Conservation (phyloP, 2,113 vertebrate species). For the Sprattus sprattus region DNA sequence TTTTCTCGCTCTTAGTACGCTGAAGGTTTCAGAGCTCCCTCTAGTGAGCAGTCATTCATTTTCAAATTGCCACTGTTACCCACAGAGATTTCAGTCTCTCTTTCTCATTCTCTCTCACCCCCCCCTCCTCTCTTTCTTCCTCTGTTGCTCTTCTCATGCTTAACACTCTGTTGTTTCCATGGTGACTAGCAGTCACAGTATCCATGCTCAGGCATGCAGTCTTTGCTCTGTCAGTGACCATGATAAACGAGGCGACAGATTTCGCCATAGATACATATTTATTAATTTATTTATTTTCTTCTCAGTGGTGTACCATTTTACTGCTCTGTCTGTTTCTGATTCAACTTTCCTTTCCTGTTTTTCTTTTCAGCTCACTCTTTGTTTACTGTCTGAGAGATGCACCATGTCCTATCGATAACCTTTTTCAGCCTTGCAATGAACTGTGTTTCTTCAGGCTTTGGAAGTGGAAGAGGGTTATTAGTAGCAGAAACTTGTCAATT, state of each 20-base stretch:
- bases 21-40: constrained; percentile 60
- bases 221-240: neutral
- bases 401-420: neutral
- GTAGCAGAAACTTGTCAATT: neutral
- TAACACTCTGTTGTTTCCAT: constrained; percentile 13
- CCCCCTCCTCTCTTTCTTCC: neutral
- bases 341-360: neutral
- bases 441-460: neutral
- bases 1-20: constrained; percentile 14
- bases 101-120: constrained; percentile 1
- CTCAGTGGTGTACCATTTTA: neutral
- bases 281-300: neutral
- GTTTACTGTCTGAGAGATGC: neutral
- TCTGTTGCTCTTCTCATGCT: constrained; percentile 15
- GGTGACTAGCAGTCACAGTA: neutral
- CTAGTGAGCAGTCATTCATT: constrained; percentile 51
- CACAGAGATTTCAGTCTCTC: constrained; percentile 21
- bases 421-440: neutral
- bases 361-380: neutral
- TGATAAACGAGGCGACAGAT: neutral
- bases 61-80: neutral
- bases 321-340: neutral
- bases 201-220: neutral
- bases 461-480: neutral
- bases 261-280: neutral